Conservation (phyloP, 2,113 vertebrate genomes). For the Leptobrachium ailaonicum region DNA sequence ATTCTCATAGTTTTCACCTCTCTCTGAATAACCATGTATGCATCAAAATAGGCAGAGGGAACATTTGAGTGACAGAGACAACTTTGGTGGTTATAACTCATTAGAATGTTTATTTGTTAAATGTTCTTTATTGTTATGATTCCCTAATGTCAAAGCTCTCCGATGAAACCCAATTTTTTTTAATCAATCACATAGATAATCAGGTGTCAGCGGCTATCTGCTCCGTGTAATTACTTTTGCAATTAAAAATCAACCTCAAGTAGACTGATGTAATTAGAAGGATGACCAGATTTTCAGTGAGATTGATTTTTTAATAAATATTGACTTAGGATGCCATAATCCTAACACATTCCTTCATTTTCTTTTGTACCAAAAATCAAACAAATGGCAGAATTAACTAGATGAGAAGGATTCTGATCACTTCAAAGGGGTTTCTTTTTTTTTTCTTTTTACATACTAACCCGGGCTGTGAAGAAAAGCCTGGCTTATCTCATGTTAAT, state of each 20-base stretch:
- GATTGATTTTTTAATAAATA: slow-evolving; percentile 99
- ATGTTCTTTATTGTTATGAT: slow-evolving; percentile 99
- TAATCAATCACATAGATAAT: slow-evolving; percentile 99
- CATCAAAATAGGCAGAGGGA: slow-evolving; percentile 50
- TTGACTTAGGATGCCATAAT: slow-evolving; percentile 99
- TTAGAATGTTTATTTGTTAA: slow-evolving; percentile 72
- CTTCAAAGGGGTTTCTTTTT: slow-evolving; percentile 72
- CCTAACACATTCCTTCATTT: slow-evolving; percentile 96
- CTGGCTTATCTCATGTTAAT: slow-evolving; percentile 79
- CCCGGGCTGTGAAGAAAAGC: slow-evolving; percentile 70
- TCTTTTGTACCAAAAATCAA: slow-evolving; percentile 87
- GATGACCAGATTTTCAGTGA: slow-evolving; percentile 99
- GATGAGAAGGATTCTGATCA: slow-evolving; percentile 71
- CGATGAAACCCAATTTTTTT: slow-evolving; percentile 90
- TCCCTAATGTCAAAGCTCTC: slow-evolving; percentile 1
- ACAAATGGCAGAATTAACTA: slow-evolving; percentile 84
- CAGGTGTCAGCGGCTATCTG: slow-evolving; percentile 99
- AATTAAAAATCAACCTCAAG: slow-evolving; percentile 99
- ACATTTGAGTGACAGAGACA: slow-evolving; percentile 74
- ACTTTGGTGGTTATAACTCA: slow-evolving; percentile 44
- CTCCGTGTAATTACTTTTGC: slow-evolving; percentile 99
- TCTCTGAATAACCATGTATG: too few relatives aligned
- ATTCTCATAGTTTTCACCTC: too few relatives aligned
- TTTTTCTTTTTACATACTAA: slow-evolving; percentile 73
- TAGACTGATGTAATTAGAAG: slow-evolving; percentile 99